Evolutionary conservation across 1,140 invertebrate species (phyloP), one percentile per base, ranked within the genome.

Genomic region (Formica selysi): DNA sequence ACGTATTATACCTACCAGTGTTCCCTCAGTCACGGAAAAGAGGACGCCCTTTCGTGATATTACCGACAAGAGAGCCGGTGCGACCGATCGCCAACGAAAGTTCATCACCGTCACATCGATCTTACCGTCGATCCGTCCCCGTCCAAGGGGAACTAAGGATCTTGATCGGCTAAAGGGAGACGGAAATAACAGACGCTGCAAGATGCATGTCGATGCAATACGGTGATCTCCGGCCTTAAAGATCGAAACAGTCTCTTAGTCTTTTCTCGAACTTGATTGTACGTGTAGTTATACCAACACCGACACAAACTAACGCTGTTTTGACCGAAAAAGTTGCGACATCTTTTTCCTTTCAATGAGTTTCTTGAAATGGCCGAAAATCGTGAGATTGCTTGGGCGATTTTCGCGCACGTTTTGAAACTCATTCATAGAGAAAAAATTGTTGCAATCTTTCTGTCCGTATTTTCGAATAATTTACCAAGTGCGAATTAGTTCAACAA

Each of bases 1-100:
- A 38, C 68, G 16, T 74, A 73, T 83, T 73, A 26, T 64, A 83
- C 38, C 71, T 74, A 83, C 68, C 71, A 74, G 70, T 71, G 79
- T 83, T 73, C 79, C 68, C 62, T 36, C 41, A 74, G 79, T 74
- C 79, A 61, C 68, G 68, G 79, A 83, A 83, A 83, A 74, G 54
- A 83, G 79, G 68, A 83, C 79, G 79, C 79, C 79, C 79, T 83
- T 83, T 83, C 79, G 68, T 83, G 79, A 83, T 83, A 83, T 83
- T 83, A 48, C 79, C 68, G 79, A 83, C 64, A 70, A 80, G 48
- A 80, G 64, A 68, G 76, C 26, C 41, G n/a, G 41, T 78, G 59
- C 59, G 59, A 51, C 29, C 38, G 79, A 80, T 80, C 79, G 68
- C 68, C n/a, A 74, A 83, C 38, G 68, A 83, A 83, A 83, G 79